Evolutionary conservation across 2,888 invertebrate species (phyloP), one percentile per base, ranked within the genome.

Genomic region (Epistrophella euchroma): DNA sequence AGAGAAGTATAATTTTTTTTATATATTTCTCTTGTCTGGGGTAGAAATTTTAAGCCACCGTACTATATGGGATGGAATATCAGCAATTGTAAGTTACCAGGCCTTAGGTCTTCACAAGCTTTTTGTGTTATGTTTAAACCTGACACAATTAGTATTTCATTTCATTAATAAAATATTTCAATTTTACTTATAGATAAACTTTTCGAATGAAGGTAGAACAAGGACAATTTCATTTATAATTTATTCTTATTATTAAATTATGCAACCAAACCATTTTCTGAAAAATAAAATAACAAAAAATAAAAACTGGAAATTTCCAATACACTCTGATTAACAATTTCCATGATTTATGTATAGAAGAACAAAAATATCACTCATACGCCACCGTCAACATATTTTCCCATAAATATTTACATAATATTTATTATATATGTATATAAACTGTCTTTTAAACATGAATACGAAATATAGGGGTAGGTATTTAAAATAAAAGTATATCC

Each of bases 271-370:
- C n/a, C 43, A 17, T 45, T 17, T 6, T 45, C 9, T 45, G 10
- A n/a, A 43, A 43, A n/a, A 6, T 7, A n/a, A 15, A 43, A n/a
- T 17, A 45, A 17, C 17, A 22, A 22, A 50, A 50, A 22, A 22
- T 22, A 22, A 43, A 43, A n/a, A n/a, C n/a, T n/a, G n/a, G n/a
- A n/a, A n/a, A n/a, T n/a, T n/a, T n/a, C n/a, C n/a, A n/a, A n/a
- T 35, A 60, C 4, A 37, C 22, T 35, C 3, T 60, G 22, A 40
- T 58, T 35, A 60, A 22, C 13, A 19, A 60, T 40, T 37, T 22
- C 15, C 37, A 58, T 58, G 35, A 60, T 19, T 37, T 60, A 60
- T 60, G 60, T 22, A 60, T 40, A 13, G 19, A 58, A 19, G 2
- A 35, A 35, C n/a, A n/a, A 19, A 13, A 58, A 58, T 58, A 15